A percentile compares a stretch with the other conserved stretches of the same genome.
Conservation (phyloP, 2,113 vertebrate species). For the Cathartes aura region DNA sequence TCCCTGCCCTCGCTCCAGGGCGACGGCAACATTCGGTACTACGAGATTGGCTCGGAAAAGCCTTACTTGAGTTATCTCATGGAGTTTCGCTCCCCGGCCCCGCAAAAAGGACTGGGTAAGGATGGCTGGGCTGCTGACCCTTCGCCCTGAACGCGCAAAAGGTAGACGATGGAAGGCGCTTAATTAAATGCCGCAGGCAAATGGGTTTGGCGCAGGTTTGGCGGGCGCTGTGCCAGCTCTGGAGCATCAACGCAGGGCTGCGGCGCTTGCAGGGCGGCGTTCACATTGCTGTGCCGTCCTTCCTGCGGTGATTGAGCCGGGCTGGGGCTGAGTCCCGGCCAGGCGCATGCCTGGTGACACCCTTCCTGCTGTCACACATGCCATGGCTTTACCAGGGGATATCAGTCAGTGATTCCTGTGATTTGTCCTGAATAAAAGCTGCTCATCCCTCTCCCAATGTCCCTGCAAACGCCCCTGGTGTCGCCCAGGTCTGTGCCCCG, state of each 20-base stretch:
- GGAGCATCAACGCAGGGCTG: neutral
- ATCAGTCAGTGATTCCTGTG: neutral
- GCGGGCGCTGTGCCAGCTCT: fast-evolving
- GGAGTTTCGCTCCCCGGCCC: conserved; percentile 94
- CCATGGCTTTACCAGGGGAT: neutral
- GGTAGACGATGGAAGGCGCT: neutral
- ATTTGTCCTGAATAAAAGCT: neutral
- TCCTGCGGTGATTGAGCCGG: fast-evolving
- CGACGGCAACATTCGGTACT: conserved; percentile 97
- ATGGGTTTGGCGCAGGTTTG: neutral
- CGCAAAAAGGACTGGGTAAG: conserved; percentile 96
- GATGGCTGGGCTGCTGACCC: fast-evolving
- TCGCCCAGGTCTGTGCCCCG: neutral
- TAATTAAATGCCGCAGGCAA: fast-evolving
- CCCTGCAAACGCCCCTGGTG: fast-evolving
- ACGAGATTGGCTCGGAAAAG: conserved; percentile 92
- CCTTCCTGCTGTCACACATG: neutral
- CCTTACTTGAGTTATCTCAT: conserved; percentile 94
- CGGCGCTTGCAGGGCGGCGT: fast-evolving
- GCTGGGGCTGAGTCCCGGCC: neutral
- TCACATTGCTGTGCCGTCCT: neutral
- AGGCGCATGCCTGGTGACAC: fast-evolving
- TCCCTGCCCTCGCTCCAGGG: conserved; percentile 76
- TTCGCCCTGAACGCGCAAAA: fast-evolving
- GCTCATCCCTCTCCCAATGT: neutral